phyloP scores from a whole-genome alignment of 1,140 invertebrate species.

The Drosophila neocordata region DNA sequence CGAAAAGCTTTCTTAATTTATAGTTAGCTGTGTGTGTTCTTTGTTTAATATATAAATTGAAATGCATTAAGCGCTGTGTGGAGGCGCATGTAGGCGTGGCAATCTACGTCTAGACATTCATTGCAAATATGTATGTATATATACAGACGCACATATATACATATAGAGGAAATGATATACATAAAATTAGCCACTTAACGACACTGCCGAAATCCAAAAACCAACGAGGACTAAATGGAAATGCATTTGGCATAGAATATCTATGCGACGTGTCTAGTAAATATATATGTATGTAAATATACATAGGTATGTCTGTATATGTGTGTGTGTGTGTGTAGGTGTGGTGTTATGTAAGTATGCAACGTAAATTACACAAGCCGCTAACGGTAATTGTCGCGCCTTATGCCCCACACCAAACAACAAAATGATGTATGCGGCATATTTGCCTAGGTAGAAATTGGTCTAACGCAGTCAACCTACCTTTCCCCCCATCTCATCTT shows the following conservation, averaged over 20 bases:
- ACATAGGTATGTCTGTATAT: neutral
- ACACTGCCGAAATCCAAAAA: neutral
- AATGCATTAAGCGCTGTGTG: constrained; percentile 54
- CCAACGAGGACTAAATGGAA: constrained; percentile 26
- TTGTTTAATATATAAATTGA: constrained; percentile 47
- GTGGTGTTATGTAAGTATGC: constrained; percentile 30
- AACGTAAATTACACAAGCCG: constrained; percentile 73
- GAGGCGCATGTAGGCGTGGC: constrained; percentile 16
- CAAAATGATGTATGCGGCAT: constrained; percentile 71
- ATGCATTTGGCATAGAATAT: constrained; percentile 29
- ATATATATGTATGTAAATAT: neutral
- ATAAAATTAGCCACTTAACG: constrained; percentile 47
- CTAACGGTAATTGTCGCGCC: constrained; percentile 72
- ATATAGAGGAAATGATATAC: neutral
- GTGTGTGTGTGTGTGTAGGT: neutral
- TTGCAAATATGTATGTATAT: neutral
- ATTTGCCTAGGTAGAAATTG: constrained; percentile 71
- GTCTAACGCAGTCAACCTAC: neutral
- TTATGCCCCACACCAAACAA: neutral
- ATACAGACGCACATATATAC: constrained; percentile 8
- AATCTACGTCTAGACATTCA: constrained; percentile 36
- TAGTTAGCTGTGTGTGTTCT: constrained; percentile 34
- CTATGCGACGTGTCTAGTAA: neutral
- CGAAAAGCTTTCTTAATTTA: constrained; percentile 51
- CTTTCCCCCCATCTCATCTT: no score